A percentile compares a stretch with the other conserved stretches of the same genome.
Evolutionary conservation across 53 echinoderm and acorn worm genomes (phyloP).

Genomic region (Hippasteria phrygiana): DNA sequence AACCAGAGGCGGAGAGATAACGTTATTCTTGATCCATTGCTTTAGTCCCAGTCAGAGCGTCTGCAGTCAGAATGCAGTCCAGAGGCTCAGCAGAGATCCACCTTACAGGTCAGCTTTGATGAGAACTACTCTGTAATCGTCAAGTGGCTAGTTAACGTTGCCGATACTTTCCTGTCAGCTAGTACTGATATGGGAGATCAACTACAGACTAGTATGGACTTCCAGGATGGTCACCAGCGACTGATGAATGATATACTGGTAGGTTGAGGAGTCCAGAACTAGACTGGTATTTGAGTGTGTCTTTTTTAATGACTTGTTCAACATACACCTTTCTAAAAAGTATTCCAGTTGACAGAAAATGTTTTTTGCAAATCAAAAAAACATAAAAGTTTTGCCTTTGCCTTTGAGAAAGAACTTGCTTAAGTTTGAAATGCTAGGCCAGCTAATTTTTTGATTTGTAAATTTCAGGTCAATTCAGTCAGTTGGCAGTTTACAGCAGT

Average conservation of each 20-base stretch:
- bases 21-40: background rate
- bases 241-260: conserved; percentile 90
- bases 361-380: too few species aligned
- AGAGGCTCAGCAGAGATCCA: conserved; percentile 67
- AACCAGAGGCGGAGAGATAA: background rate
- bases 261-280: conserved; percentile 34
- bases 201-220: conserved; percentile 92
- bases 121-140: conserved; percentile 87
- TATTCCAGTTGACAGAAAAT: too few species aligned
- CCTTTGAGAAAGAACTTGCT: too few species aligned
- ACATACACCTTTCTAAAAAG: too few species aligned
- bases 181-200: conserved; percentile 94
- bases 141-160: conserved; percentile 95
- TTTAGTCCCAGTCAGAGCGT: conserved; percentile 78
- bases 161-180: conserved; percentile 85
- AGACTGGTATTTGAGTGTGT: background rate
- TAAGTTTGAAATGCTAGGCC: too few species aligned
- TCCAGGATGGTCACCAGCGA: conserved; percentile 91
- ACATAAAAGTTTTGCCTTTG: too few species aligned
- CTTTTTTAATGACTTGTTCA: too few species aligned
- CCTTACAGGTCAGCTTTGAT: conserved; percentile 81
- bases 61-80: conserved; percentile 82
- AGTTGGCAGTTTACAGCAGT: too few species aligned
- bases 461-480: too few species aligned
- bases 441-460: too few species aligned